Percentiles rank a stretch among this genome's conserved stretches.
phyloP scores from a whole-genome alignment of 1,140 invertebrate species.

The Calycopis cecrops region DNA sequence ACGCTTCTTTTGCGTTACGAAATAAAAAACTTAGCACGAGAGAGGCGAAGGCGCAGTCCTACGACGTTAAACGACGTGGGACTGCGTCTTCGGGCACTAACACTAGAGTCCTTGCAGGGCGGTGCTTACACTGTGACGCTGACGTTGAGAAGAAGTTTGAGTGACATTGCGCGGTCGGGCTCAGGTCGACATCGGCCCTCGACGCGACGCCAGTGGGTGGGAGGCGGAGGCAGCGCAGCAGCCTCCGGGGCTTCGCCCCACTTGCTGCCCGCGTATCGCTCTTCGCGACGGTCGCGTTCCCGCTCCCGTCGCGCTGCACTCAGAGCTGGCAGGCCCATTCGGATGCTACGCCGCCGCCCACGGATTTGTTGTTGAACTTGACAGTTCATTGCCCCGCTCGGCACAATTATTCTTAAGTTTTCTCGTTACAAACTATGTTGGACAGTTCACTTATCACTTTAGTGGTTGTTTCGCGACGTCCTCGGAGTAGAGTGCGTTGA shows the following conservation, averaged over 20 bases:
- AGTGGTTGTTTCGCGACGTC: constrained; percentile 39
- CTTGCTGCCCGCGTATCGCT: constrained; percentile 67
- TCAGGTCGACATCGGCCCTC: constrained; percentile 51
- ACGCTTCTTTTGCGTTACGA: constrained; percentile 47
- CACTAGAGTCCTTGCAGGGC: constrained; percentile 53
- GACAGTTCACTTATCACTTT: constrained; percentile 60
- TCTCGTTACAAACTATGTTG: constrained; percentile 34
- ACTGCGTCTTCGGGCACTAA: constrained; percentile 46
- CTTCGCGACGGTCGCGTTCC: constrained; percentile 37
- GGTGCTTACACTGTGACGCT: constrained; percentile 43
- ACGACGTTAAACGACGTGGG: constrained; percentile 25
- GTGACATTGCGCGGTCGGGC: constrained; percentile 56
- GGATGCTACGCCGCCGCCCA: constrained; percentile 35
- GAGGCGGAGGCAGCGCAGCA: constrained; percentile 63
- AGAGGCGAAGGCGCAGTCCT: constrained; percentile 40
- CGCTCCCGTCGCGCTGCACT: constrained; percentile 34
- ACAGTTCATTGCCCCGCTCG: constrained; percentile 45
- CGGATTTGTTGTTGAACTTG: constrained; percentile 40
- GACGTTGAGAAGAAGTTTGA: constrained; percentile 64
- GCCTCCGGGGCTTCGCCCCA: constrained; percentile 69
- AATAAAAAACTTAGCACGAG: constrained; percentile 67
- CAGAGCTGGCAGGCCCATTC: constrained; percentile 34
- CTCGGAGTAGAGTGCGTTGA: constrained; percentile 40
- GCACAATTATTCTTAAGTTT: constrained; percentile 34
- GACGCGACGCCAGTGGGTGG: constrained; percentile 65